Evolutionary conservation across 2,888 invertebrate genomes (phyloP), one percentile per base, ranked within the genome.

Genomic region (Xestia sexstrigata): DNA sequence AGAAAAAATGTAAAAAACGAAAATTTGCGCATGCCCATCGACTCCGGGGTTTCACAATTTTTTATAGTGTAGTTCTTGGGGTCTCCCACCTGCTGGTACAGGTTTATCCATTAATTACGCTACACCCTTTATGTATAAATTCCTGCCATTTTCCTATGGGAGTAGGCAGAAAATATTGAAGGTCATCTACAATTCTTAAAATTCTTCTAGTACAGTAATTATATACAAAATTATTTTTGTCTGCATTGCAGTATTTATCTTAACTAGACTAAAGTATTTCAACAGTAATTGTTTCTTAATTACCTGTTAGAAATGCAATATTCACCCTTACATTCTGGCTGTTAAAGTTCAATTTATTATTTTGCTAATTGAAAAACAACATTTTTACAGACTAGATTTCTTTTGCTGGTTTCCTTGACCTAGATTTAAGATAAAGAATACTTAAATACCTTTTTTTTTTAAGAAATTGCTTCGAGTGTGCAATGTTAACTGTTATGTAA

Each of bases 331-430:
- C 45, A 42, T 0, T 0, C n/a, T 55, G 3, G 5, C 3, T 9
- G 20, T 60, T 77, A 70, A 58, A 76, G 74, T 62, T 42, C 17
- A 74, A 62, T 67, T 70, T 84, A 6, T 15, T 35, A 68, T 30
- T 39, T 62, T 8, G 11, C 39, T 65, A 55, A 58, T 84, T 70
- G 62, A 1, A 62, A 84, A 67, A 45, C 45, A 2, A 80, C 58
- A n/a, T 58, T 55, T 55, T 85, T 42, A 23, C 68, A 74, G 55
- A 45, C 52, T 68, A 60, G 60, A 60, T 81, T 73, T 74, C 35
- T 66, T 73, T 73, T 58, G 42, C 35, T n/a, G 49, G 70, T 86
- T 70, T 55, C 67, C 20, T 2, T 73, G 83, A 83, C 82, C 82
- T 52, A 81, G 47, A 63, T 85, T 70, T 63, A 0, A 52, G 84